Base-by-base conservation (phyloP, 2,888 invertebrate genomes). In the Tetrapedia diversipes region DNA sequence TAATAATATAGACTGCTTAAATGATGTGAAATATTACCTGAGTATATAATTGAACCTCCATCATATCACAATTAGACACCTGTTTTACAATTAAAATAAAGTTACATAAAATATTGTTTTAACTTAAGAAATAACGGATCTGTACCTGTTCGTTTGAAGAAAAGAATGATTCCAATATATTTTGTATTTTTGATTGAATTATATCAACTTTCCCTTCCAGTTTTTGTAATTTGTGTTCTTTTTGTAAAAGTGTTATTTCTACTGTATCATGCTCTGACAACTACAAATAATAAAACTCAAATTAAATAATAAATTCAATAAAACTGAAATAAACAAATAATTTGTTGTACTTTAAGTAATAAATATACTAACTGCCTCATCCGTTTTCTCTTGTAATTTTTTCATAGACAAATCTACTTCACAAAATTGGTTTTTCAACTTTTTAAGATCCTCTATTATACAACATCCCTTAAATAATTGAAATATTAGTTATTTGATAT, bases 111-210 rank as follows among this genome's bases (percentile, higher is more conserved):
- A 32, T 7, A 27, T 29, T n/a, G 19, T n/a, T 11, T 34, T 11
- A 29, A 59, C 39, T 64, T n/a, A 67, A n/a, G 19, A 34, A 47
- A 32, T 47, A 41, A 47, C 1, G 19, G 8, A 57, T 57, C 41
- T 3, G 34, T 79, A 86, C 89, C 76, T 86, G 83, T 78, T 85
- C 85, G 68, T 76, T 87, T 60, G 72, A 79, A 63, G 63, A 61
- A 45, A 86, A 76, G 61, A 90, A 89, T 51, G 68, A 82, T 79
- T 90, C 90, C 27, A 90, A 82, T 37, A 86, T 76, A 53, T 89
- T 87, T 81, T 90, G 90, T 90, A 91, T 90, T 79, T 87, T 89
- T 19, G 86, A 87, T 43, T 91, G 89, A 32, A 89, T 86, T 65
- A 79, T 82, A 78, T 91, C 90, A 53, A 91, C 59, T 84, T 91